phyloP scores from a whole-genome alignment of 2,797 vertebrate species.

The Tragelaphus eurycerus region DNA sequence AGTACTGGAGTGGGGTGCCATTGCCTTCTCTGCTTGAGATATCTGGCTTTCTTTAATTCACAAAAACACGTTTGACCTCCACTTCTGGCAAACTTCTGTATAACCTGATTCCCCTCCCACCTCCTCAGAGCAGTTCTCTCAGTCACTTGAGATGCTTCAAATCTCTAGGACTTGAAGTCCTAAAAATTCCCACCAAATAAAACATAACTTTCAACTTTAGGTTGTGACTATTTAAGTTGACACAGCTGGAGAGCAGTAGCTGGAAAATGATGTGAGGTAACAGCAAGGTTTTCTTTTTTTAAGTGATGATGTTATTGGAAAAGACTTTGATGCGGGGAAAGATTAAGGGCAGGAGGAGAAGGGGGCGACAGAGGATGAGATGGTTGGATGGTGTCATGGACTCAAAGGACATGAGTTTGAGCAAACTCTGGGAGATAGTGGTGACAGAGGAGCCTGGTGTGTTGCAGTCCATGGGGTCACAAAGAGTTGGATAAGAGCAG shows the following conservation, averaged over 20 bases:
- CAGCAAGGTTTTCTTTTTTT: not conserved
- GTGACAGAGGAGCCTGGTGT: not conserved
- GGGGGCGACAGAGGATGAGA: not conserved
- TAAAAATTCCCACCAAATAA: not conserved
- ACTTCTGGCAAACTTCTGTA: not conserved
- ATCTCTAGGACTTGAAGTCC: not conserved
- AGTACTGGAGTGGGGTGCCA: too few species aligned
- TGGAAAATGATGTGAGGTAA: not conserved
- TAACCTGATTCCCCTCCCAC: not conserved
- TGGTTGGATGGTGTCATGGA: not conserved
- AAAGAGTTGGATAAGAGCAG: not conserved
- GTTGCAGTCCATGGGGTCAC: not conserved
- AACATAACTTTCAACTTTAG: not conserved
- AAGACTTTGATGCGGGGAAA: not conserved
- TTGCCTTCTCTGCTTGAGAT: not conserved
- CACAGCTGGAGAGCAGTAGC: not conserved
- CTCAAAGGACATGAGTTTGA: not conserved
- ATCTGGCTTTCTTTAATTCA: not conserved
- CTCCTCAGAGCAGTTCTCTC: not conserved
- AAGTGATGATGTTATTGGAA: not conserved
- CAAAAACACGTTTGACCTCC: not conserved
- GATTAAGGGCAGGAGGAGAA: not conserved
- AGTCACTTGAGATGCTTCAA: not conserved
- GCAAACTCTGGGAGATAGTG: rapidly evolving
- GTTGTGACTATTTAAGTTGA: not conserved